Evolutionary conservation across 2,113 vertebrate genomes (phyloP).

Genomic region (Phoxinus phoxinus): DNA sequence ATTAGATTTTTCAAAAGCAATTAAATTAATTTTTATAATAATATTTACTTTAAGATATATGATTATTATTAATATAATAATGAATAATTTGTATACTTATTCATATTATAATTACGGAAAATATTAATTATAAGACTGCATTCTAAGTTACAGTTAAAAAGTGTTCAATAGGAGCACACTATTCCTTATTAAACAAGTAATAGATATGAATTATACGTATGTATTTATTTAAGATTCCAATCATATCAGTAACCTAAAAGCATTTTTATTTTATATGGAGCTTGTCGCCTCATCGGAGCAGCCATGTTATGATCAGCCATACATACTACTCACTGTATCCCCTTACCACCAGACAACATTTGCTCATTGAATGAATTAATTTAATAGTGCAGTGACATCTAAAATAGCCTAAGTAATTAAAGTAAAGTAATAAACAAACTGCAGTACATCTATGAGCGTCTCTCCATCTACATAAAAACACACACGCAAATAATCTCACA

Average conservation of each 20-base stretch:
- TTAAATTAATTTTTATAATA: background rate
- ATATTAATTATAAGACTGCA: background rate
- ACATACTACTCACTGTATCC: background rate
- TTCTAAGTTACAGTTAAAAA: background rate
- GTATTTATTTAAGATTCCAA: background rate
- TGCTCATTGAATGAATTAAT: background rate
- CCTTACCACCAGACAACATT: background rate
- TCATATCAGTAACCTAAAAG: background rate
- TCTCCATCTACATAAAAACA: background rate
- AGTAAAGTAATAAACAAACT: slow-evolving; percentile 6
- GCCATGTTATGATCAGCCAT: background rate
- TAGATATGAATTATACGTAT: background rate
- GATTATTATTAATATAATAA: background rate
- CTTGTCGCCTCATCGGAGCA: background rate
- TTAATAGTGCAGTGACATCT: background rate
- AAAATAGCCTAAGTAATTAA: background rate
- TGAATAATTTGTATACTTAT: background rate
- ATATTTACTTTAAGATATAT: background rate
- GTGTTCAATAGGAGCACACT: background rate
- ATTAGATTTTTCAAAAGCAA: background rate
- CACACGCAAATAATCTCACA: slow-evolving; percentile 46
- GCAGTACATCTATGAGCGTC: slow-evolving; percentile 40
- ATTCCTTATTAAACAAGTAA: background rate
- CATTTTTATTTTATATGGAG: background rate
- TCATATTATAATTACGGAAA: background rate